Evolutionary conservation across 2,888 invertebrate species (phyloP), one percentile per base, ranked within the genome.

Genomic region (Trachelus stipa): DNA sequence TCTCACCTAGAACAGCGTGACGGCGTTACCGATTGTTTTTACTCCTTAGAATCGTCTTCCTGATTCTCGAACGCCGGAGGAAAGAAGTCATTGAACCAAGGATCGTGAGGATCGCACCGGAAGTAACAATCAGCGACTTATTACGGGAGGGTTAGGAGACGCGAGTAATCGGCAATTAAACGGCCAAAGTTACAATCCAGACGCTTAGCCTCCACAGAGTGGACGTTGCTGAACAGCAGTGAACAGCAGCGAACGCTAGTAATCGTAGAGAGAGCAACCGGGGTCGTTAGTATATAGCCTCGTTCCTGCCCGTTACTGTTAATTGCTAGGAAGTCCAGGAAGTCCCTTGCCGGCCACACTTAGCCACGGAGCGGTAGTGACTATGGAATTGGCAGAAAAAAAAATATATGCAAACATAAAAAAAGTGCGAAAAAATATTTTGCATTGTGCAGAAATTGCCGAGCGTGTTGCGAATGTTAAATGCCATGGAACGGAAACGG

Each of bases 141-240:
- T 23, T 23, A 31, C 23, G 73, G 11, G 15, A 31, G 12, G 56
- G 69, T 77, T 12, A 23, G 73, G 37, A 76, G 76, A 71, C 40
- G 71, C 68, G 78, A 76, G 56, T 56, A 76, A 78, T 76, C 76
- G 73, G 69, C 34, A 35, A 78, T 78, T 69, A 78, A 78, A 76
- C 73, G 73, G 33, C 68, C 78, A 35, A 78, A 78, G 33, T 78
- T 23, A 75, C 30, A 56, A 76, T 78, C 76, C 73, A 76, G 56
- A 78, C 34, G 78, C 75, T 78, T 71, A 71, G 71, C 31, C 30
- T 11, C 30, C 31, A 30, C 12, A 31, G 6, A 33, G 33, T 33
- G 71, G 71, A 33, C 71, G 31, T 2, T 6, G 71, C 11, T 12
- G 33, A 40, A 40, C 15, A 30, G 4, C 76, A 76, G 35, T 76